phyloP scores from a whole-genome alignment of 2,888 invertebrate species.

The Scaptomyza tumidula region DNA sequence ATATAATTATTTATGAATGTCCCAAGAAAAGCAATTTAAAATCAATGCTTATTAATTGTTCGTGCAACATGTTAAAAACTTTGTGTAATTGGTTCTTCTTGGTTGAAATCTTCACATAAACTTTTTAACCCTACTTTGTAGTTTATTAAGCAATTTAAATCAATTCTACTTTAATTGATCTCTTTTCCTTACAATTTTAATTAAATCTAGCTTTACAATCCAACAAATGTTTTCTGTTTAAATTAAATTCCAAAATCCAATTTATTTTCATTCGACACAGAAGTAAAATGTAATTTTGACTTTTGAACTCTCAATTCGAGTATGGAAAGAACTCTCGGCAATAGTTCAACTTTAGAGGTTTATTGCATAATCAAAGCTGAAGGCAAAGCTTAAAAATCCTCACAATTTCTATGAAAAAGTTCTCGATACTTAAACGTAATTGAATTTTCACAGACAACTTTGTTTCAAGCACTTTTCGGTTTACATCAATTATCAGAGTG shows the following conservation, averaged over 20 bases:
- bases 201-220: no score
- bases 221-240: no score
- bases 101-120: no score
- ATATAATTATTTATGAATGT: background rate
- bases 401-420: conserved; percentile 24
- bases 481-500: conserved; percentile 50
- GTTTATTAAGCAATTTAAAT: background rate
- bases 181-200: background rate
- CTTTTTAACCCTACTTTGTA: background rate
- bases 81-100: no score
- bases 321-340: no score
- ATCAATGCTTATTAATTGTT: no score
- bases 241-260: conserved; percentile 2
- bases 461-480: conserved; percentile 43
- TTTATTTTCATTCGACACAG: conserved; percentile 10
- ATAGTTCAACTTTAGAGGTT: conserved; percentile 59
- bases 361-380: conserved; percentile 40
- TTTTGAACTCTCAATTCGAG: conserved; percentile 13
- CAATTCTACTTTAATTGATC: background rate
- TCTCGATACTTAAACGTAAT: conserved; percentile 41
- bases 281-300: conserved; percentile 12
- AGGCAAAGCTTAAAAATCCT: conserved; percentile 8
- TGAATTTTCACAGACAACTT: conserved; percentile 49
- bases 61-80: no score
- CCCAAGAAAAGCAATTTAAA: no score